A percentile compares a stretch with the other conserved stretches of the same genome.
Conservation (phyloP, 2,797 vertebrate genomes). For the Tamandua tetradactyla region DNA sequence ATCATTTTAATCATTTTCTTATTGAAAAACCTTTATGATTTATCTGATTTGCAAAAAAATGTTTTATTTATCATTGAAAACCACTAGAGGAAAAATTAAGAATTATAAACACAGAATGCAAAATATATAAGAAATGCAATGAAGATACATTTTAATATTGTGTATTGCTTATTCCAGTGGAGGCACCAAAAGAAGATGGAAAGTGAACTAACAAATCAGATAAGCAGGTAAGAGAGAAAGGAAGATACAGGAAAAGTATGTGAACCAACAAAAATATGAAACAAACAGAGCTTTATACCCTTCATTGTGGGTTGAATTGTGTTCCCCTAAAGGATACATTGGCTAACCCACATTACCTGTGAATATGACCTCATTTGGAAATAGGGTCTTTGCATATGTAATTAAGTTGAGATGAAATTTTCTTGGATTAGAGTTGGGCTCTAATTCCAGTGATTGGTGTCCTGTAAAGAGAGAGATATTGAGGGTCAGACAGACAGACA, state of each 20-base stretch:
- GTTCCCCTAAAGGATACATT: too few relatives aligned
- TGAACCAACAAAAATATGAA: neutral
- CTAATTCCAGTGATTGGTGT: too few relatives aligned
- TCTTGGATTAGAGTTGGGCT: too few relatives aligned
- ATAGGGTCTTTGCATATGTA: too few relatives aligned
- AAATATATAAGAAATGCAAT: neutral
- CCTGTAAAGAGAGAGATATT: too few relatives aligned
- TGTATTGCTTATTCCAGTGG: neutral
- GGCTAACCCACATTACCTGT: too few relatives aligned
- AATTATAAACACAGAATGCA: neutral
- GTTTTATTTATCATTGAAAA: slow-evolving; percentile 3
- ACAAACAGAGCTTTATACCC: neutral
- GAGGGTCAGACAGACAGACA: neutral
- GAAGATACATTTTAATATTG: neutral
- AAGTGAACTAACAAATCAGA: neutral
- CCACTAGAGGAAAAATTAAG: neutral
- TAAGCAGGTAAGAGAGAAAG: neutral
- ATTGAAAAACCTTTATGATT: neutral
- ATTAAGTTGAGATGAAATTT: too few relatives aligned
- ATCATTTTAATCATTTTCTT: slow-evolving; percentile 28
- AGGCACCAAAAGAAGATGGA: neutral
- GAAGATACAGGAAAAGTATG: neutral
- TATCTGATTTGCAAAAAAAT: neutral
- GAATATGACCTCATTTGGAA: too few relatives aligned
- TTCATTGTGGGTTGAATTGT: neutral